These are phyloP conservation scores for Zoanthus sociatus DNA, from an alignment of 92 coral and sea anemone genomes.

Conservation along the genomic window DNA sequence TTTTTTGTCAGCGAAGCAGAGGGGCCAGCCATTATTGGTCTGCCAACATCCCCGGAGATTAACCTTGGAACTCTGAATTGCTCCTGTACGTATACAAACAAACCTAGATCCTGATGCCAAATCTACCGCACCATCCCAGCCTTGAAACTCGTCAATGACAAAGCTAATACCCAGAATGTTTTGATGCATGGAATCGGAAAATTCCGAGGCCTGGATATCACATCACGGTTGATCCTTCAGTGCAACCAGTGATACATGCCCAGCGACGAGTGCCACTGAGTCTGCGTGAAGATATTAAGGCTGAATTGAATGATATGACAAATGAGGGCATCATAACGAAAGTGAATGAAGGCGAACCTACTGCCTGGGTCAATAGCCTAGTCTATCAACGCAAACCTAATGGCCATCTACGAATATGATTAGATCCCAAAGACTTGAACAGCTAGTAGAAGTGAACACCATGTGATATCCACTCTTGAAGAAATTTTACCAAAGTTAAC, in stretches of 20 bases:
- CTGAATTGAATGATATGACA: too few relatives aligned
- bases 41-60: slow-evolving; percentile 23
- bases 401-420: too few relatives aligned
- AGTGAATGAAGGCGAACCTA: too few relatives aligned
- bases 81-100: neutral
- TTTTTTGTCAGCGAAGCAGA: slow-evolving; percentile 52
- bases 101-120: neutral
- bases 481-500: too few relatives aligned
- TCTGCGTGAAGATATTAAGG: too few relatives aligned
- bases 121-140: neutral
- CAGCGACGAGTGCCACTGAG: neutral
- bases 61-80: slow-evolving; percentile 2
- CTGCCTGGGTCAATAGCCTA: too few relatives aligned
- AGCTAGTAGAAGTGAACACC: too few relatives aligned
- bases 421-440: too few relatives aligned
- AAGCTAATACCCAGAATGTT: neutral
- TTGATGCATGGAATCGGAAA: neutral
- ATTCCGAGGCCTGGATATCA: neutral
- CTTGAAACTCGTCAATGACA: neutral
- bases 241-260: neutral
- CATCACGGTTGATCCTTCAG: neutral
- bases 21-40: slow-evolving; percentile 58
- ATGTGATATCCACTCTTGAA: too few relatives aligned
- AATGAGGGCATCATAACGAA: too few relatives aligned
- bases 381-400: too few relatives aligned